Conservation (phyloP, 1,140 invertebrate species). For the Cyrtorhinus lividipennis region DNA sequence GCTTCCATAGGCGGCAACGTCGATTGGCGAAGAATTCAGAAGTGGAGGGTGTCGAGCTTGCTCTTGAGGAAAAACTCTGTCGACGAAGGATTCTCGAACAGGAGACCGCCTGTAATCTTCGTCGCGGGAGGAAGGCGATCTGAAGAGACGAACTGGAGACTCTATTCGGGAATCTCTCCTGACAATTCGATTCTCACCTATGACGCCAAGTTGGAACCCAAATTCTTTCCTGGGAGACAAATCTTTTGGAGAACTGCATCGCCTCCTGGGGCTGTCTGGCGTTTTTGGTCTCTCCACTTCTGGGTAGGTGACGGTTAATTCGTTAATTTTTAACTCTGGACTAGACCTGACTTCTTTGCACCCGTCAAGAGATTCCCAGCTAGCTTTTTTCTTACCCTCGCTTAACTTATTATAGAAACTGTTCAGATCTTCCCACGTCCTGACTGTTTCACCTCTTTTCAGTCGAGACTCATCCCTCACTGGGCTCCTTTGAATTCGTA, state of each 20-base stretch:
- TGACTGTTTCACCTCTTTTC: neutral
- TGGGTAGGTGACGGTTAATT: neutral
- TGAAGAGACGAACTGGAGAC: neutral
- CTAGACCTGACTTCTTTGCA: neutral
- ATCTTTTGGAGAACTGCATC: neutral
- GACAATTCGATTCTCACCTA: neutral
- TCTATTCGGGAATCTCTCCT: neutral
- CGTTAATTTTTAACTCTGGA: conserved; percentile 1
- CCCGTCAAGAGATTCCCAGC: neutral
- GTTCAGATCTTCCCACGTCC: neutral
- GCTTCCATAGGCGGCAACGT: conserved; percentile 34
- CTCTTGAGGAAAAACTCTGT: conserved; percentile 3
- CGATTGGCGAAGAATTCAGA: neutral
- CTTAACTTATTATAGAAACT: neutral
- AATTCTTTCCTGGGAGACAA: neutral
- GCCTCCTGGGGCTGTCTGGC: neutral
- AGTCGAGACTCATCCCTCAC: neutral
- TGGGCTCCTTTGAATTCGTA: neutral
- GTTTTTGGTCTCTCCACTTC: neutral
- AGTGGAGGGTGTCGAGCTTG: neutral
- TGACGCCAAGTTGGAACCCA: neutral
- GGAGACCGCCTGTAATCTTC: neutral
- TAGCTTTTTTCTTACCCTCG: neutral
- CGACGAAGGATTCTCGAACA: neutral
- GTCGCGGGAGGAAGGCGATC: conserved; percentile 8